Evolutionary conservation across 2,113 vertebrate genomes (phyloP).

Genomic region (Hemiprocne comata): DNA sequence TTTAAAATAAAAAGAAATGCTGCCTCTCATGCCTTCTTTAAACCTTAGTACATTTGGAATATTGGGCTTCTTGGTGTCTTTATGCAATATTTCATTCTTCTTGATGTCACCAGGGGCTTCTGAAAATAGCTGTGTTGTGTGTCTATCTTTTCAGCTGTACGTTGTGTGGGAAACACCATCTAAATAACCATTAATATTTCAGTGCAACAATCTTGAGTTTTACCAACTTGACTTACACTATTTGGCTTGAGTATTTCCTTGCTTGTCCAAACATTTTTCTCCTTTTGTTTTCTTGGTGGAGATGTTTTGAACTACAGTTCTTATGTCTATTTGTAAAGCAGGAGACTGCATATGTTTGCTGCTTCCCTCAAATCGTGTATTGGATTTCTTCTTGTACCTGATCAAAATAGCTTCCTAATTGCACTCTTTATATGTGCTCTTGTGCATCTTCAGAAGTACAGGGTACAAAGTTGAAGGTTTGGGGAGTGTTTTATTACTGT

Average conservation of each 20-base stretch:
- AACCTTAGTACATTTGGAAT: background rate
- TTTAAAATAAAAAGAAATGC: conserved; percentile 1
- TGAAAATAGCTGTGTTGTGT: background rate
- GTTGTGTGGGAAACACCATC: background rate
- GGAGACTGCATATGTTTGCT: background rate
- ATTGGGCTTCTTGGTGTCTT: background rate
- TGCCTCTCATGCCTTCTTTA: background rate
- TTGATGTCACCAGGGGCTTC: background rate
- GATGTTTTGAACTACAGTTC: background rate
- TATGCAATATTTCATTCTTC: background rate
- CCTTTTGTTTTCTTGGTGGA: background rate
- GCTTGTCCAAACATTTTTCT: background rate
- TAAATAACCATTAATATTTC: background rate
- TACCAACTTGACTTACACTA: background rate
- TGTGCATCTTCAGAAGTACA: background rate
- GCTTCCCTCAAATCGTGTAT: background rate
- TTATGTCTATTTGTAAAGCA: background rate
- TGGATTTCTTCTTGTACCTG: background rate
- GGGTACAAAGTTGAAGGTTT: conserved; percentile 13
- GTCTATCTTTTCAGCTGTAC: background rate
- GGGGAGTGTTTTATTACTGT: conserved; percentile 2
- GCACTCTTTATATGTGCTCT: background rate
- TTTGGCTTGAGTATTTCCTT: background rate
- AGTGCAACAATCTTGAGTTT: background rate
- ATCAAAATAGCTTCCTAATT: background rate